Conservation (phyloP, 2,113 vertebrate species). For the Lasiurus cinereus region DNA sequence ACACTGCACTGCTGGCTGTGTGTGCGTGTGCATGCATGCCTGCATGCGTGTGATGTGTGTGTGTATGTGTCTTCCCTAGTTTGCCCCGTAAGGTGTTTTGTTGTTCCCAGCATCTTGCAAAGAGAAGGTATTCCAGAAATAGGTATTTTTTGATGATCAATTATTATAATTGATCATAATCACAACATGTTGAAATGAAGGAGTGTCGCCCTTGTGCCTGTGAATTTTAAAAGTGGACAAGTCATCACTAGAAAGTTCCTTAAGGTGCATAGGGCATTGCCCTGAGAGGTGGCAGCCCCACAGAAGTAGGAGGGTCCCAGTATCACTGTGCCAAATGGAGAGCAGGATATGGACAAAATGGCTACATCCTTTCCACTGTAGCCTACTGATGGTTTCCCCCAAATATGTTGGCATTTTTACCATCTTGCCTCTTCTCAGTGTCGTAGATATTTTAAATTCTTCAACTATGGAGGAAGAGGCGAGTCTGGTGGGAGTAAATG, state of each 20-base stretch:
- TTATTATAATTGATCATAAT: background rate
- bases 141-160: background rate
- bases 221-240: background rate
- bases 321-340: background rate
- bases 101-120: background rate
- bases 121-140: background rate
- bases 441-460: background rate
- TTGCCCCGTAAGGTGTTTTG: background rate
- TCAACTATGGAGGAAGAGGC: background rate
- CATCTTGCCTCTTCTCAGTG: background rate
- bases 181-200: slow-evolving; percentile 6
- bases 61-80: background rate
- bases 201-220: background rate
- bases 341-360: too few species aligned
- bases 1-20: background rate
- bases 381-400: background rate
- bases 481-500: background rate
- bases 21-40: background rate
- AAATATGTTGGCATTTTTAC: background rate
- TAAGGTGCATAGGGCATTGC: too few species aligned
- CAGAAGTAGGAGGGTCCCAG: background rate
- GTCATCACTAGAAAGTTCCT: background rate
- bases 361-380: background rate
- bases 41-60: background rate
- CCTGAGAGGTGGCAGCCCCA: background rate